Evolutionary conservation across 2,888 invertebrate genomes (phyloP).

Genomic region (Lissonota sp.): DNA sequence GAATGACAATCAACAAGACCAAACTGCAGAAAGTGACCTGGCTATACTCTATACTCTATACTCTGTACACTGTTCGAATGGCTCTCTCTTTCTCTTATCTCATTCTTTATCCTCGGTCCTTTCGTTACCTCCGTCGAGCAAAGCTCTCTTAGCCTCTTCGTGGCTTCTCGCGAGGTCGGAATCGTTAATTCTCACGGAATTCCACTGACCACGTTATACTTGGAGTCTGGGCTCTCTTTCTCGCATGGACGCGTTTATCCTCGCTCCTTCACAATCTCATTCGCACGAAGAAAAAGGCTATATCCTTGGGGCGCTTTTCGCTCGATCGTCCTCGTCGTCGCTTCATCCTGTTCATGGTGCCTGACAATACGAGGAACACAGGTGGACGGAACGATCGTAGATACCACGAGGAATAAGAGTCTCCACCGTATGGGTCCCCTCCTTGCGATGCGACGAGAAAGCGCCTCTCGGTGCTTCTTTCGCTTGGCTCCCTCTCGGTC

Average conservation of each 20-base stretch:
- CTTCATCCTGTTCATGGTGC: constrained; percentile 68
- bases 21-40: constrained; percentile 32
- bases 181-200: constrained; percentile 79
- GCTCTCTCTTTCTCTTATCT: background rate
- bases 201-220: constrained; percentile 42
- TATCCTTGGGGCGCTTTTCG: background rate
- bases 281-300: background rate
- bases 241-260: background rate
- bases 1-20: constrained; percentile 18
- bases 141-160: constrained; percentile 40
- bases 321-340: constrained; percentile 12
- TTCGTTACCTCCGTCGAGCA: constrained; percentile 24
- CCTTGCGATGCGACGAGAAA: constrained; percentile 50
- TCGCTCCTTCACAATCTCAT: constrained; percentile 23
- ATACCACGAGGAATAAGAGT: constrained; percentile 34
- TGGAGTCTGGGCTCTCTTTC: constrained; percentile 43
- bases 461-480: constrained; percentile 35
- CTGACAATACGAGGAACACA: constrained; percentile 82
- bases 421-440: constrained; percentile 46
- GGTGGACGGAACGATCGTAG: constrained; percentile 76
- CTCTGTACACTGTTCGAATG: too few relatives aligned
- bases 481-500: constrained; percentile 13
- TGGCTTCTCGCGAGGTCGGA: constrained; percentile 66
- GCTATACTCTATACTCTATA: too few relatives aligned
- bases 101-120: constrained; percentile 28